These are phyloP conservation scores for Alauda arvensis DNA, from an alignment of 2,797 vertebrate genomes.

Conservation along the genomic window DNA sequence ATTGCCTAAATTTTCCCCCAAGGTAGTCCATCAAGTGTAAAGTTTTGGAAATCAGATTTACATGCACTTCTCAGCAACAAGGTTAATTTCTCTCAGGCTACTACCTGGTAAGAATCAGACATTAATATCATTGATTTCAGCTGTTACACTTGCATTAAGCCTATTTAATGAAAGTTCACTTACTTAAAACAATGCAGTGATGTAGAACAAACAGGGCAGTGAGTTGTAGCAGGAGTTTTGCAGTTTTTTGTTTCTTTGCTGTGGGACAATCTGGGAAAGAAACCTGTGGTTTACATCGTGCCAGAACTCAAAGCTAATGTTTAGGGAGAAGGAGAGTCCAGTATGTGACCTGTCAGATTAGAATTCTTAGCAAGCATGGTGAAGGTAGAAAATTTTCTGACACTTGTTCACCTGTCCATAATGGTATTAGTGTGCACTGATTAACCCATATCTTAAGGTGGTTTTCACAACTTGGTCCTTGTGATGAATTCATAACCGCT, in stretches of 20 bases:
- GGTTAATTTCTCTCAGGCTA: constrained; percentile 16
- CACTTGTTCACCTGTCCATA: background rate
- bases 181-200: background rate
- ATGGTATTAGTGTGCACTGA: background rate
- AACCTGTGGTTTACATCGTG: background rate
- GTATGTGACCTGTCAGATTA: background rate
- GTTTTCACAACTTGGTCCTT: background rate
- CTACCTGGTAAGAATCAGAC: constrained; percentile 7
- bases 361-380: background rate
- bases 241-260: background rate
- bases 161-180: background rate
- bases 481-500: background rate
- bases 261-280: background rate
- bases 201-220: background rate
- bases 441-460: background rate
- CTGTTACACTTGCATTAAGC: background rate
- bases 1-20: background rate
- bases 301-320: background rate
- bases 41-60: constrained; percentile 23
- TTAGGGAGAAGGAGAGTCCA: background rate
- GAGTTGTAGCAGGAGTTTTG: background rate
- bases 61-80: background rate
- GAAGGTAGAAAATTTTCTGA: background rate
- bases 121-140: constrained; percentile 22
- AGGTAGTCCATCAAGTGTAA: background rate